These are phyloP conservation scores for Gastrophysa polygoni DNA, from an alignment of 2,888 invertebrate genomes.

Conservation along the genomic window DNA sequence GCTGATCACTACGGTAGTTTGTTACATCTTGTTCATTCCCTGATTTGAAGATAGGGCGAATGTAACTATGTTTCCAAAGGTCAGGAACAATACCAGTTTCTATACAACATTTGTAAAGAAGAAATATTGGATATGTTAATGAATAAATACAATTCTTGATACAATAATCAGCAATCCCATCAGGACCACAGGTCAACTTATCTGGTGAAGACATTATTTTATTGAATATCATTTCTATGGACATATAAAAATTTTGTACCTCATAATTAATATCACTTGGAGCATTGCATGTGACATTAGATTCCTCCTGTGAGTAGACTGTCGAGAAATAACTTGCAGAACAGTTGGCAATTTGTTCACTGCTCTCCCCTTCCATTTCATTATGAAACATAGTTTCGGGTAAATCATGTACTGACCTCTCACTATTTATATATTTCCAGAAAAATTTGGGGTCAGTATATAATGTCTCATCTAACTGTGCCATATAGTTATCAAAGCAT, in stretches of 20 bases:
- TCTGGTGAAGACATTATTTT: neutral
- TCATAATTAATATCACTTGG: neutral
- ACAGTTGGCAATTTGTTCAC: neutral
- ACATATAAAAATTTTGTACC: neutral
- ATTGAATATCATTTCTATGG: neutral
- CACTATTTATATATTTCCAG: too few relatives aligned
- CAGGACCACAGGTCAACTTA: too few relatives aligned
- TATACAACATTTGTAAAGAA: too few relatives aligned
- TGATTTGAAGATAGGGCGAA: too few relatives aligned
- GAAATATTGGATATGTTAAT: too few relatives aligned
- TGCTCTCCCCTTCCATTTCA: neutral
- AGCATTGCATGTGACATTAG: neutral
- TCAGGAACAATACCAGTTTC: too few relatives aligned
- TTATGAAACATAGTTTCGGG: neutral
- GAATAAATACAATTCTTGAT: too few relatives aligned
- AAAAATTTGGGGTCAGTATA: neutral
- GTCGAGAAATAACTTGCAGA: neutral
- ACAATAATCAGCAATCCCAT: too few relatives aligned
- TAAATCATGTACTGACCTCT: neutral
- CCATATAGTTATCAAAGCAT: neutral
- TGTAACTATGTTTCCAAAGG: too few relatives aligned
- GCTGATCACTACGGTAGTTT: too few relatives aligned
- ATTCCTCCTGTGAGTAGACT: neutral
- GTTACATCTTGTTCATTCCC: too few relatives aligned
- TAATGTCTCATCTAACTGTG: neutral